Base-by-base conservation (phyloP, 2,797 vertebrate genomes). In the Anguilla obscura region DNA sequence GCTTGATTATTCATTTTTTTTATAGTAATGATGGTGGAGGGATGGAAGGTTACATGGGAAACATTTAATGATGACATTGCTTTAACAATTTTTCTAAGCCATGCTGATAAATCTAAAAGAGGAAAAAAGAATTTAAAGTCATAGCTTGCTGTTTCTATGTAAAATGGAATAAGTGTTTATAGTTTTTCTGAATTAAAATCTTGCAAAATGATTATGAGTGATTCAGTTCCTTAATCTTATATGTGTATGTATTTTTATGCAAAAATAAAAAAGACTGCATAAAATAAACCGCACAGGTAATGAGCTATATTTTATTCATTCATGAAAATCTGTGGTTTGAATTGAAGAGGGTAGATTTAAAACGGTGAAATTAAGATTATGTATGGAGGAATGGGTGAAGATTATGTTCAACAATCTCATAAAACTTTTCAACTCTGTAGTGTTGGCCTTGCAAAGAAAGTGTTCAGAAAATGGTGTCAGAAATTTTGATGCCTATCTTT, bases 1-100 rank as follows among this genome's bases (percentile, higher is more conserved):
- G 10, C 63, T 54, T 54, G 48, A 84, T 84, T 56, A n/a, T 83
- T 83, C 24, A 50, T 52, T 84, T 30, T 84, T 30, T 76, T 84
- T 33, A 79, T 40, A 8, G 45, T 48, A 82, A 82, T 40, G 33
- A 40, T 14, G 79, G 79, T n/a, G 40, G 79, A 9, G 79, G 45
- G 63, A 69, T 69, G 24, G 63, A 69, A 7, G 18, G 40, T 24
- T 24, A 48, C 6, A 24, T 0, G 18, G 33, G 6, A 82, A 48
- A 16, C 4, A 82, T 48, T 48, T 48, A 48, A 82, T 82, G 36
- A 36, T 8, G 27, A 74, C 24, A 82, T 45, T 8, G 21, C 18
- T 82, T 82, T 82, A 82, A 48, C 48, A 40, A 0, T 24, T 7
- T 48, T 50, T 50, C 9, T 9, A 48, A 82, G 79, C 79, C 45